Base-by-base conservation (phyloP, 1,140 invertebrate genomes). In the Drosophila setifemur region DNA sequence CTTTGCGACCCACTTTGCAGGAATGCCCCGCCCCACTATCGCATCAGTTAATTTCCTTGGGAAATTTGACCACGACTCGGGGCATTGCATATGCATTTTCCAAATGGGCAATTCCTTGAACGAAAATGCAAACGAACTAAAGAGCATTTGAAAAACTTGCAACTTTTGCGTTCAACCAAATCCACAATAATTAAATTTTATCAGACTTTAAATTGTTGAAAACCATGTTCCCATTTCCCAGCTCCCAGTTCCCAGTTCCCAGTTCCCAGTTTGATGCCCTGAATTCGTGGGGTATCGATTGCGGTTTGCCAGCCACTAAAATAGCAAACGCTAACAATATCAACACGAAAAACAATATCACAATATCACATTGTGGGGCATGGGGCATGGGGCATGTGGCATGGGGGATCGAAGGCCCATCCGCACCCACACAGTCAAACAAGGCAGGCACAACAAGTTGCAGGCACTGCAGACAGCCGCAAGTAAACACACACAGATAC, bases 281-380 rank as follows among this genome's bases (percentile, higher is more conserved):
- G n/a, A n/a, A n/a, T n/a, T n/a, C n/a, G n/a, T n/a, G n/a, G 7
- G 16, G 31, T 55, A 54, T 55, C 60, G 49, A 54, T 63, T 54
- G 21, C 21, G 21, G 21, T n/a, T n/a, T n/a, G n/a, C n/a, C 54
- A 25, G 29, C 29, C 53, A 19, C 53, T 33, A 47, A 55, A 55
- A 55, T 39, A 44, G 40, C 50, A 12, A n/a, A 6, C 25, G 43
- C 25, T 11, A 28, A 45, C 43, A 45, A n/a, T 16, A 28, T 18
- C 25, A 16, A 2, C 47, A 23, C 8, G 8, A 14, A 31, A 29
- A 40, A 60, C 55, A 60, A 40, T 3, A 11, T 4, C 0, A 3
- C 11, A 4, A 23, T 23, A 21, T 57, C 19, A 45, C 29, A 33
- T 29, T 31, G 9, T 19, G 35, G 23, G 49, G 42, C 48, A 40